Evolutionary conservation across 1,140 invertebrate genomes (phyloP).

Genomic region (Aplysia californica): DNA sequence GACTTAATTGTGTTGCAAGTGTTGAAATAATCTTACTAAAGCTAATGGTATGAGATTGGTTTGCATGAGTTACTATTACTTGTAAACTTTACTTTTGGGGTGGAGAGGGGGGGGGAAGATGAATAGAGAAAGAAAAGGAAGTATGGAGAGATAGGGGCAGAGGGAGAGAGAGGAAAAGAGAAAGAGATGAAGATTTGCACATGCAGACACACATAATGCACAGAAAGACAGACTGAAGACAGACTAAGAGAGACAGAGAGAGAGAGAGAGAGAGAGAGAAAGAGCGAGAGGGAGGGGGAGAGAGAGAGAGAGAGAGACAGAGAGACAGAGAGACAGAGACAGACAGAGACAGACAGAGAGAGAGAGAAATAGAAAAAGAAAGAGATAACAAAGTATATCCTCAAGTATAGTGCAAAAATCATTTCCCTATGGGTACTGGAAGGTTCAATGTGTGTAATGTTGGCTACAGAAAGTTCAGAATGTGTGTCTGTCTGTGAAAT

Average conservation of each 20-base stretch:
- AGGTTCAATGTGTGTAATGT: no score
- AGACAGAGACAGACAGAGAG: not conserved
- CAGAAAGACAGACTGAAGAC: not conserved
- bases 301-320: slow-evolving; percentile 11
- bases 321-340: slow-evolving; percentile 1
- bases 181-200: not conserved
- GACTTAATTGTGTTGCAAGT: no score
- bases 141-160: slow-evolving; percentile 7
- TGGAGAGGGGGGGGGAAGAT: no score
- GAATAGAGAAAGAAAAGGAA: not conserved
- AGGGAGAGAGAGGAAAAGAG: slow-evolving; percentile 7
- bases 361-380: slow-evolving; percentile 9
- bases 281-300: not conserved
- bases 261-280: slow-evolving; percentile 2
- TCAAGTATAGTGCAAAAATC: no score
- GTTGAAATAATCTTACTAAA: no score
- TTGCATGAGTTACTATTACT: no score
- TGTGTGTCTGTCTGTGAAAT: no score
- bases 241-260: not conserved
- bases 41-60: no score
- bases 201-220: not conserved
- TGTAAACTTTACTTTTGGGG: no score
- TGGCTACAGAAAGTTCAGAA: no score
- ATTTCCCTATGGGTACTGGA: no score
- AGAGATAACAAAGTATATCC: not conserved